Evolutionary conservation across 2,113 vertebrate species (phyloP), one percentile per base, ranked within the genome.

Genomic region (Oncorhynchus keta): DNA sequence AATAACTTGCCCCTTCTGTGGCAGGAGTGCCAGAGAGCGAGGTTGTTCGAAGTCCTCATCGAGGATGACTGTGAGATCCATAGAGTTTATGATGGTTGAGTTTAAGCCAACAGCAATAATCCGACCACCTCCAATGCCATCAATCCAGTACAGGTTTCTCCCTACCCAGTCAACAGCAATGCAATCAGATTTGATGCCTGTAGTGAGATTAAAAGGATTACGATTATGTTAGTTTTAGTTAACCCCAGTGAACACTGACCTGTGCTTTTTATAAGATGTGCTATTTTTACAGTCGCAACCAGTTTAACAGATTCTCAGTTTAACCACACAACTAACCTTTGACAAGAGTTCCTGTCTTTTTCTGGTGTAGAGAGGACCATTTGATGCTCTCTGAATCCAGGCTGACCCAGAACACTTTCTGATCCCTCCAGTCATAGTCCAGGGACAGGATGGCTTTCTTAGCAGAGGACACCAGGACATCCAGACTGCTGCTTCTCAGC

Each of bases 81-180:
- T 75, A 13, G 83, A 82, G 39, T 88, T 92, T 66, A 81, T 76
- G 78, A 90, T 85, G 20, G 79, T 13, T 67, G 82, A 72, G 26
- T 88, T 85, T 72, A 97, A 73, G 9, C 62, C 87, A 73, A 93
- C 85, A 5, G 95, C 96, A 80, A 94, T 81, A 74, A 98, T 96
- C 81, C 92, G 90, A 35, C 94, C 93, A 39, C 94, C 93, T 61
- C 92, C 92, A 49, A 78, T 87, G 0, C 94, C 91, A 69, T 97
- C 95, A 0, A 92, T 94, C 97, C 97, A 98, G 85, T 98, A 98
- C 74, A 99, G 86, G 84, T 96, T 96, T 73, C 95, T 94, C 4
- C 94, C 97, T 0, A 97, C 88, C 96, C 97, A 98, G 87, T 98
- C 97, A 59, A 97, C 94, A 0, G 92, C 95, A 76, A 99, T 83